A percentile compares a stretch with the other conserved stretches of the same genome.
Conservation (phyloP, 2,797 vertebrate genomes). For the Streptopelia turtur region DNA sequence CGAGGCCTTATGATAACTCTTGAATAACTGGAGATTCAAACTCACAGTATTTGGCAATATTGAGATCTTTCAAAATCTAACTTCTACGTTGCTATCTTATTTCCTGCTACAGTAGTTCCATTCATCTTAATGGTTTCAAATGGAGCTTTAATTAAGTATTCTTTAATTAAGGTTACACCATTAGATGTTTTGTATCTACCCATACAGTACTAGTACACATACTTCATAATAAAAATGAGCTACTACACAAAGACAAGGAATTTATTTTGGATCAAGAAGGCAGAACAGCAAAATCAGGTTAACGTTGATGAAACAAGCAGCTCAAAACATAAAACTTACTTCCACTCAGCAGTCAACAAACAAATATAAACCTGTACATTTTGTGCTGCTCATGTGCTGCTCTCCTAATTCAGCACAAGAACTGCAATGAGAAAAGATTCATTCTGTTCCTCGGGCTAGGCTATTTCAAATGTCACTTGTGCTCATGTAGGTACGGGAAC, state of each 20-base stretch:
- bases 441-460: background rate
- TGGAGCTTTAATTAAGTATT: background rate
- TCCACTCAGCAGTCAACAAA: slow-evolving; percentile 2
- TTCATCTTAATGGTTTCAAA: background rate
- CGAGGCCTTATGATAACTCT: background rate
- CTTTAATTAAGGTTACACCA: background rate
- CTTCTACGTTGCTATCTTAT: background rate
- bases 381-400: background rate
- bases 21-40: background rate
- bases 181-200: background rate
- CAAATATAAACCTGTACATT: background rate
- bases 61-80: background rate
- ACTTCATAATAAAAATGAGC: background rate
- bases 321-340: background rate
- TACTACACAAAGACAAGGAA: background rate
- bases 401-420: background rate
- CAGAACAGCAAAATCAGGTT: background rate
- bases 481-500: background rate
- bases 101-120: background rate
- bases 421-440: background rate
- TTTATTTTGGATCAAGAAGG: background rate
- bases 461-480: background rate
- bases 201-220: background rate
- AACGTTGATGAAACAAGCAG: background rate
- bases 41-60: background rate